These are phyloP conservation scores for Urophycis tenuis DNA, from an alignment of 2,797 vertebrate species.

Conservation along the genomic window DNA sequence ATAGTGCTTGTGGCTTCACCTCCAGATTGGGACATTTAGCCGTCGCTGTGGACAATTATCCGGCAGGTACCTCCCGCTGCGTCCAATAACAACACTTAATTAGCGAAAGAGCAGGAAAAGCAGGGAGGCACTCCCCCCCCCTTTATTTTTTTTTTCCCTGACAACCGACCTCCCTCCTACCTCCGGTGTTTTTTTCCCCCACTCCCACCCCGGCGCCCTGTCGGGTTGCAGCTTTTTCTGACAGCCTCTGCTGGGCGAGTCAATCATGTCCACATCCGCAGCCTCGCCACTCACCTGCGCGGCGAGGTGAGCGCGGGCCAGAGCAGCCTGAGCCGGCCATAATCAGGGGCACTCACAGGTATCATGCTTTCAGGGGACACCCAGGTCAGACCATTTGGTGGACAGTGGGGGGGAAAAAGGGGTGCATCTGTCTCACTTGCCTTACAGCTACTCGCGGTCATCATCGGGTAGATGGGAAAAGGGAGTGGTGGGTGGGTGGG, in stretches of 20 bases:
- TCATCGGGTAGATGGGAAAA: slow-evolving; percentile 26
- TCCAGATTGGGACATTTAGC: slow-evolving; percentile 73
- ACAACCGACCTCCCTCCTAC: not conserved
- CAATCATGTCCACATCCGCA: slow-evolving; percentile 65
- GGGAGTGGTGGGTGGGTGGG: slow-evolving; percentile 17
- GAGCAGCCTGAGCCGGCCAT: slow-evolving; percentile 44
- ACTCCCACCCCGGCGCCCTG: not conserved
- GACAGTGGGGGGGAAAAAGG: slow-evolving; percentile 31
- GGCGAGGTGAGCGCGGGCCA: slow-evolving; percentile 43
- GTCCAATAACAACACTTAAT: slow-evolving; percentile 75
- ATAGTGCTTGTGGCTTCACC: slow-evolving; percentile 63
- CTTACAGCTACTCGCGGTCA: slow-evolving; percentile 41
- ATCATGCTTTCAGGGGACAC: slow-evolving; percentile 55
- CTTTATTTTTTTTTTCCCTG: no score
- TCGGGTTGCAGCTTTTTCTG: slow-evolving; percentile 44
- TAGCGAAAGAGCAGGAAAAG: slow-evolving; percentile 57
- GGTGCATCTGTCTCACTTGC: slow-evolving; percentile 57
- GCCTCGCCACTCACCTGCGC: slow-evolving; percentile 55
- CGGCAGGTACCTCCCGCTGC: slow-evolving; percentile 72
- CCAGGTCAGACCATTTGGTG: slow-evolving; percentile 44
- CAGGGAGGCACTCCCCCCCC: slow-evolving; percentile 23
- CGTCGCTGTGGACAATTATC: slow-evolving; percentile 73
- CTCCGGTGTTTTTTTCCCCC: slow-evolving; percentile 5
- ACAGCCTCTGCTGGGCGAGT: slow-evolving; percentile 50
- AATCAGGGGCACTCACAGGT: slow-evolving; percentile 60